phyloP scores from a whole-genome alignment of 2,113 vertebrate genomes.

The Halichoerus grypus region DNA sequence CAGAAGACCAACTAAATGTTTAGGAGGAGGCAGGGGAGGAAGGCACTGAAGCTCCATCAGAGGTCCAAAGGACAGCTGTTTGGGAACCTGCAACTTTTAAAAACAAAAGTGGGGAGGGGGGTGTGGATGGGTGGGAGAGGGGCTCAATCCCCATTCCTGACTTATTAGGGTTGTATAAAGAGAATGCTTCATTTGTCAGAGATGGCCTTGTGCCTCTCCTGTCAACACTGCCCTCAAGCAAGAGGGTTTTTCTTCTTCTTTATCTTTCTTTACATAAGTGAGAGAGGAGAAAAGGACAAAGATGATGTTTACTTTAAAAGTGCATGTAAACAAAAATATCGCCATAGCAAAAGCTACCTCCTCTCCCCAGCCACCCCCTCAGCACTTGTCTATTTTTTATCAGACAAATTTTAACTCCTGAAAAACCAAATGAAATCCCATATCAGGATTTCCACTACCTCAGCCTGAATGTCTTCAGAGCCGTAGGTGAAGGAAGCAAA shows the following conservation, averaged over 20 bases:
- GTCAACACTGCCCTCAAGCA: background rate
- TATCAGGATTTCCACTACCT: background rate
- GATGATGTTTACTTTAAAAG: background rate
- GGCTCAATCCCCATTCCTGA: background rate
- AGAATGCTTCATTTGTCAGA: background rate
- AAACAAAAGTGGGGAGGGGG: background rate
- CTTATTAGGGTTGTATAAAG: background rate
- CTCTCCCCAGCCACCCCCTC: background rate
- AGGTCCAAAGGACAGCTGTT: background rate
- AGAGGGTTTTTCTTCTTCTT: background rate
- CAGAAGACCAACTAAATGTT: background rate
- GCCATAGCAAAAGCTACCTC: background rate
- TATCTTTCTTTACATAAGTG: background rate
- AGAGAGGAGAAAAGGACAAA: background rate
- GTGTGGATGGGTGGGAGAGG: background rate
- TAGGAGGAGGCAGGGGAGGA: background rate
- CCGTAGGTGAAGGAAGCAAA: background rate
- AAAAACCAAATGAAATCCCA: background rate
- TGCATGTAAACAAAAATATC: constrained; percentile 18
- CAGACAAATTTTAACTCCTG: background rate
- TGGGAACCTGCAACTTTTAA: background rate
- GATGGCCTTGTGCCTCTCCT: background rate
- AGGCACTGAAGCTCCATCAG: background rate
- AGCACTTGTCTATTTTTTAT: background rate
- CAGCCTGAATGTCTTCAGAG: background rate